phyloP scores from a whole-genome alignment of 1,140 invertebrate genomes.

The Polypedilum pembai region DNA sequence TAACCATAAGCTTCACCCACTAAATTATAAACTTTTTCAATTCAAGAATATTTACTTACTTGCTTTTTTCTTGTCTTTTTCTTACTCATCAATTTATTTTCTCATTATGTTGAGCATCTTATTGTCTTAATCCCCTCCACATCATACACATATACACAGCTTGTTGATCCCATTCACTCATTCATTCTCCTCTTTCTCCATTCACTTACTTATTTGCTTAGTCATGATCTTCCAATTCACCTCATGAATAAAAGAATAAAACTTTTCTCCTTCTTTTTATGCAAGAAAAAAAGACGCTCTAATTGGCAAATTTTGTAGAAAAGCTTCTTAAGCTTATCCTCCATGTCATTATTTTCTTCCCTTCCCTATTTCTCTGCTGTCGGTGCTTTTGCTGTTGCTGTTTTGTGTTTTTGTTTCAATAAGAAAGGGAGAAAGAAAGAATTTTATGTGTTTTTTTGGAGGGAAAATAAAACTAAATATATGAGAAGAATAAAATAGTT shows the following conservation, averaged over 20 bases:
- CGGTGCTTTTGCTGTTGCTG: background rate
- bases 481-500: no score
- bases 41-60: background rate
- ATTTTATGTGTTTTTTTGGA: no score
- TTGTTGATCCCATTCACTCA: constrained; percentile 11
- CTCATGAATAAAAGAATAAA: constrained; percentile 13
- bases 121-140: background rate
- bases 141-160: background rate
- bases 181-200: background rate
- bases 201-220: constrained; percentile 1
- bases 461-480: no score
- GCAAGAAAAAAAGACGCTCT: background rate
- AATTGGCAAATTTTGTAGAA: constrained; percentile 14
- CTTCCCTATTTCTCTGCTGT: background rate
- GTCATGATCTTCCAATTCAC: constrained; percentile 17
- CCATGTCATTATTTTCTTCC: constrained; percentile 12
- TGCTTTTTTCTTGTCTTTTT: no score
- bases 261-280: no score
- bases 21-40: background rate
- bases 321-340: constrained; percentile 4
- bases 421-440: background rate
- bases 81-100: no score
- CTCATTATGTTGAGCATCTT: no score
- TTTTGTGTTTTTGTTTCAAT: background rate
- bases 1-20: background rate